These are phyloP conservation scores for Meda fulgida DNA, from an alignment of 2,797 vertebrate genomes.

Conservation along the genomic window DNA sequence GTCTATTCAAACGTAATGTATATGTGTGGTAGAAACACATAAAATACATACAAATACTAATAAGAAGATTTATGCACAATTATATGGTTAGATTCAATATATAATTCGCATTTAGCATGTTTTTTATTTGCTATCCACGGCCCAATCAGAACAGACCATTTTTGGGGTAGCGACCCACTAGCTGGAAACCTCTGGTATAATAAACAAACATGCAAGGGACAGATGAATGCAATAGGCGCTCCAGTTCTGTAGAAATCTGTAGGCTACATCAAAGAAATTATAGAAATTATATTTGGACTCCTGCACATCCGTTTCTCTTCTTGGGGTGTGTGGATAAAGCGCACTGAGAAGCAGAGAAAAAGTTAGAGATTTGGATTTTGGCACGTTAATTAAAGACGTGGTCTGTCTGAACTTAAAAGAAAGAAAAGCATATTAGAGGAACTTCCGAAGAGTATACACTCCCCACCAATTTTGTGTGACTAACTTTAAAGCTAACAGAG, in stretches of 20 bases:
- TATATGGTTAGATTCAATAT: not conserved
- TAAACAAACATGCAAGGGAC: not conserved
- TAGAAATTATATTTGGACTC: not conserved
- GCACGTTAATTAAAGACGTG: constrained; percentile 1
- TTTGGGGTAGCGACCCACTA: not conserved
- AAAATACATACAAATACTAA: not conserved
- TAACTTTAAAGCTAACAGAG: constrained; percentile 26
- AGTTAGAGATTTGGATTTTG: constrained; percentile 17
- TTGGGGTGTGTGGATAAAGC: not conserved
- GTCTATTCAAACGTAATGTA: not conserved
- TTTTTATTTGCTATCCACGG: not conserved
- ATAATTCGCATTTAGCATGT: not conserved
- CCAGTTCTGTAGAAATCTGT: not conserved
- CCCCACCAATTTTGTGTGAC: constrained; percentile 2
- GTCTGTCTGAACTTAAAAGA: constrained; percentile 11
- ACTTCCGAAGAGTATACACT: constrained; percentile 1
- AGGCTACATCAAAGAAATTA: not conserved
- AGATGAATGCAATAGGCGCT: not conserved
- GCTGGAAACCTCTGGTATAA: not conserved
- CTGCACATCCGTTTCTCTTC: not conserved
- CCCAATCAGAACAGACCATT: not conserved
- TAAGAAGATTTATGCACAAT: not conserved
- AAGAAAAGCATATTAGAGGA: constrained; percentile 13
- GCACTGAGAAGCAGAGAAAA: not conserved
- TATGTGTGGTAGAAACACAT: not conserved